These are phyloP conservation scores for Orius insidiosus DNA, from an alignment of 1,140 invertebrate species.

Conservation along the genomic window DNA sequence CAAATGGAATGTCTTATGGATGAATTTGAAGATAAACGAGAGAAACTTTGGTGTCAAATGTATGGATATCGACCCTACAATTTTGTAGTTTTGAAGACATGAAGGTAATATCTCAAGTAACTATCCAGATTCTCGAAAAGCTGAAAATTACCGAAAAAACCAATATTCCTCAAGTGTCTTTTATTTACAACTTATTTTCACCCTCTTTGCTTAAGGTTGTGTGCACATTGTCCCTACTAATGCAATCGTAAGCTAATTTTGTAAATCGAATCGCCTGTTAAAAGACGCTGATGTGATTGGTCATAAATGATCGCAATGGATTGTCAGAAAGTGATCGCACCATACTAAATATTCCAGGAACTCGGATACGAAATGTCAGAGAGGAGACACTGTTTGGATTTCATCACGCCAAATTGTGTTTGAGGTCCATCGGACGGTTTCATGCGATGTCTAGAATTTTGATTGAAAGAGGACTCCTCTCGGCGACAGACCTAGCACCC, in stretches of 20 bases:
- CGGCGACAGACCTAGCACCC: not conserved
- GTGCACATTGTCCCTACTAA: no score
- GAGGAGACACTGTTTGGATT: not conserved
- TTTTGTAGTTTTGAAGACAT: not conserved
- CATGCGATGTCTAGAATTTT: constrained; percentile 5
- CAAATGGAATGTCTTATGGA: constrained; percentile 5
- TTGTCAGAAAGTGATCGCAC: no score
- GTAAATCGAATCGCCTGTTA: no score
- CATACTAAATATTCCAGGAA: not conserved
- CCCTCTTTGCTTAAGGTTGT: no score
- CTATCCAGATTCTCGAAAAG: no score
- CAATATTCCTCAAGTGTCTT: no score
- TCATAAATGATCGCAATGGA: no score
- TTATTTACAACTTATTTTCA: no score
- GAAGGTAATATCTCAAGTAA: no score
- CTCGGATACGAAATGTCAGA: not conserved
- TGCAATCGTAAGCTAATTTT: no score
- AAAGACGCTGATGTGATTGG: no score
- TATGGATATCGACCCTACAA: not conserved
- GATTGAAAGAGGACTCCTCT: not conserved
- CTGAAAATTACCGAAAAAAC: no score
- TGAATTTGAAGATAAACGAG: not conserved
- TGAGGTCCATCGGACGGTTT: not conserved
- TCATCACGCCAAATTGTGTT: not conserved
- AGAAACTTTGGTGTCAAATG: not conserved